Conservation (phyloP, 2,888 invertebrate species). For the Invenusta paracnida region DNA sequence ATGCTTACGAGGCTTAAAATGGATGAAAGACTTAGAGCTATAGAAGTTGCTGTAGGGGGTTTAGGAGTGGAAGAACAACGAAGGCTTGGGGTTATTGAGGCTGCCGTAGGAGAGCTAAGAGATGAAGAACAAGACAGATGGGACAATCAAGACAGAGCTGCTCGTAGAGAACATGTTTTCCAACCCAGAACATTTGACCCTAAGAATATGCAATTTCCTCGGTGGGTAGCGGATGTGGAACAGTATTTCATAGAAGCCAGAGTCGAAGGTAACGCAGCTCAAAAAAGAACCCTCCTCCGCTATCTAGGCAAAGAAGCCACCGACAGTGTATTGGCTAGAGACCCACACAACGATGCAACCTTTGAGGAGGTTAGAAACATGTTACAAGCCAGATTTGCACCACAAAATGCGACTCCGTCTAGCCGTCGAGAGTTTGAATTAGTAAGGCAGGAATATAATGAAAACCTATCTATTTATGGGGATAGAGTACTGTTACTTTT, state of each 20-base stretch:
- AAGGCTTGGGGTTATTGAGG: background rate
- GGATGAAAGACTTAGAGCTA: background rate
- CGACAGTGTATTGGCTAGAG: background rate
- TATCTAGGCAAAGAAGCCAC: background rate
- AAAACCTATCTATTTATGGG: background rate
- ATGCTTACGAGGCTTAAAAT: background rate
- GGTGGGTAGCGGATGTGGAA: background rate
- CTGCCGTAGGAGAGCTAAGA: background rate
- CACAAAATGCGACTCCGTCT: background rate
- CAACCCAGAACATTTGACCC: background rate
- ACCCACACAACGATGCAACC: background rate
- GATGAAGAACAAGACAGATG: background rate
- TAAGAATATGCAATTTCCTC: background rate
- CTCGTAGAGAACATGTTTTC: background rate
- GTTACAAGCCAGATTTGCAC: background rate
- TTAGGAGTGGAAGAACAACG: background rate
- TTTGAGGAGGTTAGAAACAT: background rate
- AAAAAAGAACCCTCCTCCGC: background rate
- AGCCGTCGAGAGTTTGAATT: background rate
- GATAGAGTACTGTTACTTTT: background rate
- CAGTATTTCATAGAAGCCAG: background rate
- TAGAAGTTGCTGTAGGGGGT: background rate
- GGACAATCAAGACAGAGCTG: background rate
- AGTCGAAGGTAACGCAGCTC: background rate
- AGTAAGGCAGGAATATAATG: background rate